Base-by-base conservation (phyloP, 1,140 invertebrate genomes). In the Meloidogyne hapla region DNA sequence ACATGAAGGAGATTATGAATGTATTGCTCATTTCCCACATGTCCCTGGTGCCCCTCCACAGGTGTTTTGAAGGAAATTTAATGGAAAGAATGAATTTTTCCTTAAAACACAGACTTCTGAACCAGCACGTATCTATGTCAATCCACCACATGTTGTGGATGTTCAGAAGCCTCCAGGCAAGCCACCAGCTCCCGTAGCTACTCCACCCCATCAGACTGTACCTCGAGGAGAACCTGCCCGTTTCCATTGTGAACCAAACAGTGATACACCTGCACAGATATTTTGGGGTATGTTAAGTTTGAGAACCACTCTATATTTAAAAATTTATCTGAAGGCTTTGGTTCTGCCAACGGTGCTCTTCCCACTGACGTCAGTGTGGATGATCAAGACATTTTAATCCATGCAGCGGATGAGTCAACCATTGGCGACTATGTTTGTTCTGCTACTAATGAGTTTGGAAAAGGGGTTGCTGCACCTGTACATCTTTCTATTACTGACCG, bases 381-480 rank as follows among this genome's bases (percentile, higher is more conserved):
- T 33, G 84, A 81, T n/a, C 81, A 87, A 23, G 83, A 85, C 69
- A 64, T 85, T 18, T 63, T 86, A 5, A 84, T 85, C 48, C 75
- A 77, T 6, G 33, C 70, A 10, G 82, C 84, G 21, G 80, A 80
- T 64, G 84, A 84, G 25, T 56, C 69, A 12, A 77, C 79, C 28
- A 73, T 75, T 38, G 84, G 84, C 12, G 80, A 83, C n/a, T 85
- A 87, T 71, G 64, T 83, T 56, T 85, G 84, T 73, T 74, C 80
- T n/a, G 84, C 84, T 4, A 87, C 84, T 61, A 85, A 85, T 68
- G 71, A 77, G 38, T 85, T 74, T 74, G 84, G 84, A 25, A 83
- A 68, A 18, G 83, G 85, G 23, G 66, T 76, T 13, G 83, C 84
- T 62, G 77, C 82, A n/a, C 84, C 84, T 15, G 84, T 87, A 33